Evolutionary conservation across 2,888 invertebrate genomes (phyloP), one percentile per base, ranked within the genome.

Genomic region (Stenolophus ochropezus): DNA sequence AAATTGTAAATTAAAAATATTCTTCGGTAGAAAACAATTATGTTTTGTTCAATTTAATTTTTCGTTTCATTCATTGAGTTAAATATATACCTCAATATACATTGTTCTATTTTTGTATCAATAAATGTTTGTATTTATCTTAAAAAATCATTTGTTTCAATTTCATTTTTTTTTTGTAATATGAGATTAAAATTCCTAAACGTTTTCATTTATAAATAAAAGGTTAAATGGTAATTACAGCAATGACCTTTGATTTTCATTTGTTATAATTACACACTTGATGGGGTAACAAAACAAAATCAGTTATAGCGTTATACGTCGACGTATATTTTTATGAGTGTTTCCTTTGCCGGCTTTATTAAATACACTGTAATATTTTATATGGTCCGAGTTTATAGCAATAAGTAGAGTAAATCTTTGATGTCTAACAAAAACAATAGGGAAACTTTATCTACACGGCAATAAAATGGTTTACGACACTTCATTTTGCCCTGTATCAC

Each of bases 351-450:
- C n/a, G n/a, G n/a, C n/a, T n/a, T n/a, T n/a, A n/a, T n/a, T n/a
- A n/a, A n/a, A n/a, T n/a, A n/a, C n/a, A n/a, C n/a, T n/a, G n/a
- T n/a, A n/a, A n/a, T n/a, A n/a, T n/a, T n/a, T n/a, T n/a, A n/a
- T n/a, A n/a, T n/a, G n/a, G n/a, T n/a, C n/a, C n/a, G n/a, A n/a
- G 49, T 49, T 4, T 53, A 53, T 18, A 18, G 20, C 16, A 53
- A 18, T 53, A 53, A 53, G 20, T 53, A 53, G 8, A 53, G n/a
- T 49, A 49, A 4, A 49, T 53, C 49, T 53, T 53, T 53, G 53
- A 53, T 53, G 53, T 18, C 16, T 14, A 53, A 53, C 20, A 49
- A 53, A 53, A 53, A 53, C 53, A 53, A 53, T 53, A 18, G 18
- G 20, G 16, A 6, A 53, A 53, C 18, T 53, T 14, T 53, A 18